Conservation (phyloP, 2,797 vertebrate genomes). For the Gadopsis marmoratus region DNA sequence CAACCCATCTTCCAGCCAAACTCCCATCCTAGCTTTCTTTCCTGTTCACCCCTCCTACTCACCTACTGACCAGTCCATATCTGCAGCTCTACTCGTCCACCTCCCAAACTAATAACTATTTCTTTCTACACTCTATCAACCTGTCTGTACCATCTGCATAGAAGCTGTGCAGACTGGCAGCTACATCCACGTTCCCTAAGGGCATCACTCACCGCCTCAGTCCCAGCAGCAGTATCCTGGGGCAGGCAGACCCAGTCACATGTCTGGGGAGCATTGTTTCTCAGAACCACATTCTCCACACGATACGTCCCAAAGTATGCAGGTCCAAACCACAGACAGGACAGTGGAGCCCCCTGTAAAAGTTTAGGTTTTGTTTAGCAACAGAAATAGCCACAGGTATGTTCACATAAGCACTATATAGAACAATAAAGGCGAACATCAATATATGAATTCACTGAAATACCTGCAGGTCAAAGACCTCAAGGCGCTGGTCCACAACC, state of each 20-base stretch:
- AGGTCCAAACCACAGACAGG: constrained; percentile 70
- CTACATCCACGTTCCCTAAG: neutral
- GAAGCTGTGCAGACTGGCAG: neutral
- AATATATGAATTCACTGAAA: neutral
- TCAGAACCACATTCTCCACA: constrained; percentile 64
- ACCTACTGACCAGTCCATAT: neutral
- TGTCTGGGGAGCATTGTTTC: constrained; percentile 59
- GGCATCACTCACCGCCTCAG: constrained; percentile 65
- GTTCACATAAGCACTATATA: neutral
- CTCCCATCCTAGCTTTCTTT: neutral
- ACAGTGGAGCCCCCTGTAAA: constrained; percentile 63
- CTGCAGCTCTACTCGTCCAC: neutral
- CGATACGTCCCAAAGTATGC: constrained; percentile 69
- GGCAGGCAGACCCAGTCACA: constrained; percentile 75
- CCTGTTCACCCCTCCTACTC: neutral
- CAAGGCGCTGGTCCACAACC: constrained; percentile 66
- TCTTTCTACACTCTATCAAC: neutral
- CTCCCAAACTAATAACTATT: neutral
- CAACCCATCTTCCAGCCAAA: neutral
- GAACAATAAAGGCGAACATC: neutral
- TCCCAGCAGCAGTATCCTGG: constrained; percentile 55
- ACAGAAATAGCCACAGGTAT: neutral
- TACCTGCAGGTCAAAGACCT: constrained; percentile 74
- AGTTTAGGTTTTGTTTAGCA: neutral
- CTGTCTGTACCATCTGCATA: neutral